Conservation (phyloP, 2,797 vertebrate genomes). For the Loriculus beryllinus region DNA sequence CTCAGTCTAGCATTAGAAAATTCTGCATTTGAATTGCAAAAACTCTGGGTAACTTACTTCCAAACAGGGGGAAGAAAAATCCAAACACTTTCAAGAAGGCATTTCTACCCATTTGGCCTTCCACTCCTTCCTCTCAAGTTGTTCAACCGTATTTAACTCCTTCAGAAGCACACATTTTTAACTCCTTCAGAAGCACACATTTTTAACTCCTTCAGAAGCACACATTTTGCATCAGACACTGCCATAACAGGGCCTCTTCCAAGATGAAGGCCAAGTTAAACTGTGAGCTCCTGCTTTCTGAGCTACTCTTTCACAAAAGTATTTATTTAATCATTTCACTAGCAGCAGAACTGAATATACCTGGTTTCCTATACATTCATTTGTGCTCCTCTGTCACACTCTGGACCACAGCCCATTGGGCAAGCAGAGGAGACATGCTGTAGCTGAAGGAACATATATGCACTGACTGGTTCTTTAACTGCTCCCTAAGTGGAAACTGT, state of each 20-base stretch:
- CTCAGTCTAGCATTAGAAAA: neutral
- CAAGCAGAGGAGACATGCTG: neutral
- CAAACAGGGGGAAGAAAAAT: neutral
- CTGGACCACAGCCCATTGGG: neutral
- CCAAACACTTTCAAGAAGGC: neutral
- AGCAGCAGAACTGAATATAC: neutral
- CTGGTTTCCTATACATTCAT: neutral
- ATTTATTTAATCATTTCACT: neutral
- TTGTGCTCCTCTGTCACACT: neutral
- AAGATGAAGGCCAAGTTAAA: neutral
- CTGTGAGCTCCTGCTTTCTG: neutral
- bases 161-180: neutral
- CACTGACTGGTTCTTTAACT: neutral
- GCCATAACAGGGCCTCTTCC: neutral
- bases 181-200: neutral
- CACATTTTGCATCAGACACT: neutral
- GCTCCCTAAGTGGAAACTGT: neutral
- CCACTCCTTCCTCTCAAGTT: neutral
- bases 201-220: neutral
- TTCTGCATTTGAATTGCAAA: conserved; percentile 25
- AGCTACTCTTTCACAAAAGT: neutral
- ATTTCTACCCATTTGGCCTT: neutral
- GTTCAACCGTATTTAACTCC: neutral
- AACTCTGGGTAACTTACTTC: neutral
- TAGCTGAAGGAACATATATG: neutral